Evolutionary conservation across 2,113 vertebrate genomes (phyloP), one percentile per base, ranked within the genome.

Genomic region (Aptenodytes forsteri): DNA sequence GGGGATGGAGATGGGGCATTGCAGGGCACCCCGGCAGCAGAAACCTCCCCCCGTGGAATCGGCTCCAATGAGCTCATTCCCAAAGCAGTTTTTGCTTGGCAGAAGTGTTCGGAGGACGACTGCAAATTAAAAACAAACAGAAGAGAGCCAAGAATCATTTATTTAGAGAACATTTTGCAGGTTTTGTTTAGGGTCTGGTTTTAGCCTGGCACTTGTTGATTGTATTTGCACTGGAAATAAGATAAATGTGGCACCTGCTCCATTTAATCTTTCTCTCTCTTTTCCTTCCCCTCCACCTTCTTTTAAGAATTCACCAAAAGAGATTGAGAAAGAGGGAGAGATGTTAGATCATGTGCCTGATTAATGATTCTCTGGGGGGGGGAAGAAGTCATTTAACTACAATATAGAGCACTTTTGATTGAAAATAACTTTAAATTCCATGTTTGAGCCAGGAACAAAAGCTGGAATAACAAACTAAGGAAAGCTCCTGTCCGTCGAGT

Each of bases 41-140:
- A 38, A 90, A 6, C n/a, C 23, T 80, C 5, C 21, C 66, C 56
- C 20, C 14, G 1, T 17, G 16, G 50, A 87, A 56, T 54, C 19
- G 2, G 49, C 62, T 87, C 46, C 1, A 7, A 50, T 40, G 38
- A 95, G 90, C 83, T 97, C 96, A 93, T 86, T 93, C 87, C 97
- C 47, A 3, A 95, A 78, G 94, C 91, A 88, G 86, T 75, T 94
- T 92, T 83, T 55, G 58, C 95, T 85, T 82, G 82, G 89, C 95
- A 96, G 91, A 81, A 96, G 75, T 50, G n/a, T 79, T 77, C 58
- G 19, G 95, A 97, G 84, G 84, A 94, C 32, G 89, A 65, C 96
- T 98, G 92, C 92, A 98, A 97, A 98, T 97, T 94, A 95, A 97
- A 98, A 98, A 91, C 98, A 97, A 98, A 97, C 97, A 97, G 93